Evolutionary conservation across 2,113 vertebrate genomes (phyloP).

Genomic region (Arvicanthis niloticus): DNA sequence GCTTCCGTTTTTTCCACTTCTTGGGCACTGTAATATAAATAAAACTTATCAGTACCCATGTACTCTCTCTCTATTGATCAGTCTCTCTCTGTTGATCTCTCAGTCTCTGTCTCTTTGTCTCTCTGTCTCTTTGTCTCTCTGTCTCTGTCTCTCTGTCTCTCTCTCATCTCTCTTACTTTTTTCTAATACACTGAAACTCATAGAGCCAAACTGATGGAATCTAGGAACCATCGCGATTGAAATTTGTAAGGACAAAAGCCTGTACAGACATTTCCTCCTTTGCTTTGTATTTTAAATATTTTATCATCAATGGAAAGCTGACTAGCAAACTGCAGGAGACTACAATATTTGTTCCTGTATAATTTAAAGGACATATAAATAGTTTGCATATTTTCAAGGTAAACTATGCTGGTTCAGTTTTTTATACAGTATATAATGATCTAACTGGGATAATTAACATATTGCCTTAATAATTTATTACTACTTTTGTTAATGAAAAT

Average conservation of each 20-base stretch:
- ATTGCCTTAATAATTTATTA: background rate
- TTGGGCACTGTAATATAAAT: background rate
- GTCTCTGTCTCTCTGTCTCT: too few species aligned
- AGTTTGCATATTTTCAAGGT: background rate
- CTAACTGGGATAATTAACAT: background rate
- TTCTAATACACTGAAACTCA: background rate
- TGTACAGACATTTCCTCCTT: background rate
- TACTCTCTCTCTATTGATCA: too few species aligned
- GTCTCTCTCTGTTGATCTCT: too few species aligned
- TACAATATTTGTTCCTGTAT: background rate
- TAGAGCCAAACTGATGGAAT: background rate
- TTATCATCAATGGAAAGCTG: background rate
- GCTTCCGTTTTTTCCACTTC: background rate
- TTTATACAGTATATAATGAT: background rate
- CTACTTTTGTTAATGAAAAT: background rate
- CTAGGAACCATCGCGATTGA: background rate
- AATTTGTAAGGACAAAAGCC: background rate
- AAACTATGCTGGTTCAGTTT: background rate
- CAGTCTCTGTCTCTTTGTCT: too few species aligned
- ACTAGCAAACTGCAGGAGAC: too few species aligned
- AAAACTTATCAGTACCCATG: background rate
- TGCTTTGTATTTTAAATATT: background rate
- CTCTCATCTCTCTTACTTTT: background rate
- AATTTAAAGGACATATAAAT: background rate
- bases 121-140: too few species aligned